Evolutionary conservation across 2,113 vertebrate genomes (phyloP), one percentile per base, ranked within the genome.

Genomic region (Alces alces): DNA sequence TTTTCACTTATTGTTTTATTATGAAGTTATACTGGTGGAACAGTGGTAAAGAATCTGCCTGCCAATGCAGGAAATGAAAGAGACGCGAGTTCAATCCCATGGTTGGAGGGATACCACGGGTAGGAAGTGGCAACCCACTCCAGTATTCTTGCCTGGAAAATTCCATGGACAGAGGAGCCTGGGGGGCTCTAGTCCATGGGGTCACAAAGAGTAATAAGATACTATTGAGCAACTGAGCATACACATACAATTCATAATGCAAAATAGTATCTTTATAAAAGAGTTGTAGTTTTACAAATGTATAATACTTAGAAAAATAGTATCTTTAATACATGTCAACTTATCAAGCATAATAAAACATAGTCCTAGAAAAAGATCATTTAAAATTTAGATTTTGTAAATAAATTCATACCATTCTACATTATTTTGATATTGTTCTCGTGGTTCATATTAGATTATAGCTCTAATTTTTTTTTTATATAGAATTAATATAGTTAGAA

Each of bases 1-100:
- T 86, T 86, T 93, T 91, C 82, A 86, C 86, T 89, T 91, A n/a
- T 2, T 79, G 27, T 73, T 94, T 97, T 80, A 25, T 80, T 95
- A 57, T 73, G 45, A 94, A 64, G 28, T 89, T 76, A 27, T 14
- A 27, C 70, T 27, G 39, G 39, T 76, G 23, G 70, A 27, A 7
- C 39, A 76, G 70, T 73, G 70, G 70, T 73, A 73, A 43, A 73
- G 70, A 39, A 73, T 43, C 70, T 73, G 70, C 70, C 70, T 73
- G 36, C 36, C 70, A 43, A 0, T 39, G 36, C 36, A 76, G 70
- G 70, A 76, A 23, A 27, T 43, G 36, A 36, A 73, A 27, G 70
- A 73, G 70, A 43, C 1, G 6, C 7, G 6, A 43, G 23, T 39
- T 43, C 23, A 43, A 14, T 76, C 12, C 70, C 39, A 25, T 6